Evolutionary conservation across 2,888 invertebrate genomes (phyloP).

Genomic region (Polietes domitor): DNA sequence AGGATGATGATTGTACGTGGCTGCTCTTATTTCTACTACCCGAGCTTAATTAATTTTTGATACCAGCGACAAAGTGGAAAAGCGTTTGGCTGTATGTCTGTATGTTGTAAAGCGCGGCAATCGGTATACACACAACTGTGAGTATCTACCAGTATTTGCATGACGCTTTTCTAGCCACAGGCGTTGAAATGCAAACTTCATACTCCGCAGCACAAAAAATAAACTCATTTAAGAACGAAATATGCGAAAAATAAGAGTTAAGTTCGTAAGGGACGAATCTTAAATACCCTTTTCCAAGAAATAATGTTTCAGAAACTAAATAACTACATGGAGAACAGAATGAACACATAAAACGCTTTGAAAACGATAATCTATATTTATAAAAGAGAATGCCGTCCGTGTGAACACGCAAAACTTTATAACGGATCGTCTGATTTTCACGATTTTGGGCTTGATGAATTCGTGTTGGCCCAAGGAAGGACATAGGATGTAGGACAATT

Average conservation of each 20-base stretch:
- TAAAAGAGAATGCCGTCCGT: too few relatives aligned
- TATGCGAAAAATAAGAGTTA: not conserved
- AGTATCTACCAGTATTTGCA: constrained; percentile 46
- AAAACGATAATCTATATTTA: too few relatives aligned
- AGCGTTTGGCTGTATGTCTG: not conserved
- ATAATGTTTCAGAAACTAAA: too few relatives aligned
- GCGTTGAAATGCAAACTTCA: constrained; percentile 60
- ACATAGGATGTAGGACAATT: too few relatives aligned
- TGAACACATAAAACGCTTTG: too few relatives aligned
- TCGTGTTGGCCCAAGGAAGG: too few relatives aligned
- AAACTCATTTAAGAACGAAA: not conserved
- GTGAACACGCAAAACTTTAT: too few relatives aligned
- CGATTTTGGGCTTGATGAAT: too few relatives aligned
- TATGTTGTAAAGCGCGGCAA: constrained; percentile 6
- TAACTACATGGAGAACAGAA: too few relatives aligned
- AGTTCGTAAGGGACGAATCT: not conserved
- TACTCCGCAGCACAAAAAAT: not conserved
- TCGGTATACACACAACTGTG: not conserved
- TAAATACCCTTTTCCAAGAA: not conserved
- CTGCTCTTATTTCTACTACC: not conserved
- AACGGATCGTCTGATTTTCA: too few relatives aligned
- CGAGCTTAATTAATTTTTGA: constrained; percentile 80
- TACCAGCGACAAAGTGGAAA: constrained; percentile 74
- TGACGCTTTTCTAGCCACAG: constrained; percentile 53
- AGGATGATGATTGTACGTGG: constrained; percentile 31